Percentiles rank a stretch among this genome's conserved stretches.
phyloP scores from a whole-genome alignment of 2,888 invertebrate species.

The Acronicta leporina region DNA sequence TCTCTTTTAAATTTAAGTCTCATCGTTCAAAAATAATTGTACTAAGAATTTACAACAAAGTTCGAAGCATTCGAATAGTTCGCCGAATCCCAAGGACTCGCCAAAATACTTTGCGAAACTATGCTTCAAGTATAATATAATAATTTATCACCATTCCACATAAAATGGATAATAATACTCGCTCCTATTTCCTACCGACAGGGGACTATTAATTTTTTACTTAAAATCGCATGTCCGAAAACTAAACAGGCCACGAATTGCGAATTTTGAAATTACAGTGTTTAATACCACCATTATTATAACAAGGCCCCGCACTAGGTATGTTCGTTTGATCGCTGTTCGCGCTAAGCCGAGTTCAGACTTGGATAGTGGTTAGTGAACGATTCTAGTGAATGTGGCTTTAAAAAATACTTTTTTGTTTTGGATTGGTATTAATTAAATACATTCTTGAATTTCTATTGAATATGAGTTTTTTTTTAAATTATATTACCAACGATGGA shows the following conservation, averaged over 20 bases:
- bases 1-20: background rate
- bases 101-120: constrained; percentile 16
- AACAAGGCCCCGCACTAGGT: constrained; percentile 59
- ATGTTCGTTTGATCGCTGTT: constrained; percentile 61
- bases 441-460: too few species aligned
- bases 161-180: constrained; percentile 55
- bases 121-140: constrained; percentile 32
- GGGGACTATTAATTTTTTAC: constrained; percentile 61
- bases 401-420: background rate
- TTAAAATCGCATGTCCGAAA: constrained; percentile 74
- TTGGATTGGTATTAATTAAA: too few species aligned
- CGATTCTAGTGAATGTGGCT: background rate
- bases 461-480: too few species aligned
- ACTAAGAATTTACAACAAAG: constrained; percentile 6
- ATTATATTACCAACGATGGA: too few species aligned
- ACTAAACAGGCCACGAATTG: constrained; percentile 67
- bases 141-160: constrained; percentile 45
- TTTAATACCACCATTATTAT: constrained; percentile 73
- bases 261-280: constrained; percentile 74
- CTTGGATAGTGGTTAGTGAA: constrained; percentile 2
- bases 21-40: background rate
- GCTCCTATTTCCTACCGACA: constrained; percentile 49
- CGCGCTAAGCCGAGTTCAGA: constrained; percentile 46
- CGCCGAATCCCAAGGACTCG: constrained; percentile 12
- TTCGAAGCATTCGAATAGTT: constrained; percentile 4